phyloP scores from a whole-genome alignment of 2,113 vertebrate genomes.

The Neolamprologus brichardi region DNA sequence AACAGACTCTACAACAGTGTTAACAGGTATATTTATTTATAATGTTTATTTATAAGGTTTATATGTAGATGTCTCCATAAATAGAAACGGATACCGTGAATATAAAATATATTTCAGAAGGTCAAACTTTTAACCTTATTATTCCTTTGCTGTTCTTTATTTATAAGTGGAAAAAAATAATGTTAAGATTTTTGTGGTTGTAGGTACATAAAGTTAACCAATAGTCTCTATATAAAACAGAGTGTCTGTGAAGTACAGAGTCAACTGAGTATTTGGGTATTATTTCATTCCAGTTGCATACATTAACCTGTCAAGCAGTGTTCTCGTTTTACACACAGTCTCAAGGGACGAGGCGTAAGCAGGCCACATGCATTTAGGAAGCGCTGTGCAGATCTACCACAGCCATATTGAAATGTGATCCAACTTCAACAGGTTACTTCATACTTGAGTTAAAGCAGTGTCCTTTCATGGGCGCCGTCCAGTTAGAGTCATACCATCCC shows the following conservation, averaged over 20 bases:
- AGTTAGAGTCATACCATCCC: not conserved
- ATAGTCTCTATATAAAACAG: not conserved
- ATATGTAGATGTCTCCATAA: not conserved
- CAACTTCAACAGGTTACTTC: constrained; percentile 26
- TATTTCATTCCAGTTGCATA: constrained; percentile 73
- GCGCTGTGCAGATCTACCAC: constrained; percentile 43
- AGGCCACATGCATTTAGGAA: constrained; percentile 57
- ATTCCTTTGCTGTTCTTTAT: not conserved
- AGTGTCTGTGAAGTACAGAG: constrained; percentile 18
- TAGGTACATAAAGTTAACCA: not conserved
- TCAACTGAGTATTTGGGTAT: constrained; percentile 60
- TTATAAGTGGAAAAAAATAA: not conserved
- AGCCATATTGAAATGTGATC: constrained; percentile 38
- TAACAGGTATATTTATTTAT: not conserved
- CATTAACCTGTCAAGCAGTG: constrained; percentile 71
- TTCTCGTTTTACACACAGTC: constrained; percentile 65
- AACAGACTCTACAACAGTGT: not conserved
- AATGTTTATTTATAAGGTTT: not conserved
- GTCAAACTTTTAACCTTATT: not conserved
- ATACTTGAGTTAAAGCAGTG: constrained; percentile 16
- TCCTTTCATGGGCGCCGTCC: not conserved
- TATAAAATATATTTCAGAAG: not conserved
- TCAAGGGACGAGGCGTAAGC: constrained; percentile 43
- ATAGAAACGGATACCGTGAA: not conserved
- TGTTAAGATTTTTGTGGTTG: not conserved